Percentiles rank a stretch among this genome's conserved stretches.
phyloP scores from a whole-genome alignment of 2,113 vertebrate genomes.

The Podarcis raffonei region DNA sequence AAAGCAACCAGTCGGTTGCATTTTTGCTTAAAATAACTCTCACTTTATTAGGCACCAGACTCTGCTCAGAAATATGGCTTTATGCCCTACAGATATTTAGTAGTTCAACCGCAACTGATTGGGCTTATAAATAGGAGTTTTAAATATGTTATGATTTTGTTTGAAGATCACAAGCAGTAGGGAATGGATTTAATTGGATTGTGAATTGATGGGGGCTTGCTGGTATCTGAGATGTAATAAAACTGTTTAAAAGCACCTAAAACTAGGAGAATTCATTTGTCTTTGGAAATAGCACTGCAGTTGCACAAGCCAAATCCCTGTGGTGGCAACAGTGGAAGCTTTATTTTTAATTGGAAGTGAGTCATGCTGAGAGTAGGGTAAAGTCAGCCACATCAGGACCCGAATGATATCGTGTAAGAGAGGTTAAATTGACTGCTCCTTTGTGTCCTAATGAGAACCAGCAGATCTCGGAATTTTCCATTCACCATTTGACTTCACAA shows the following conservation, averaged over 20 bases:
- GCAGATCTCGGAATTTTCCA: background rate
- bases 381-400: background rate
- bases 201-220: constrained; percentile 54
- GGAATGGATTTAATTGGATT: constrained; percentile 62
- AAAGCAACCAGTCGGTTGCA: constrained; percentile 32
- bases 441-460: constrained; percentile 31
- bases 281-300: constrained; percentile 39
- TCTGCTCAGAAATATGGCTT: constrained; percentile 43
- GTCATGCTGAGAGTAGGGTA: constrained; percentile 41
- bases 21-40: constrained; percentile 60
- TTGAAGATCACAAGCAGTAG: constrained; percentile 46
- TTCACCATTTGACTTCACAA: constrained; percentile 3
- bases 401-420: background rate
- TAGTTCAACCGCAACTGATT: constrained; percentile 49
- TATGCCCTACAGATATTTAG: constrained; percentile 49
- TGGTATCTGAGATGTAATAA: constrained; percentile 48
- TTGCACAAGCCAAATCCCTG: constrained; percentile 39
- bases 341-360: constrained; percentile 56
- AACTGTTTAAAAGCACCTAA: constrained; percentile 64
- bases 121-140: constrained; percentile 58
- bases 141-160: constrained; percentile 60
- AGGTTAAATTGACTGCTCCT: constrained; percentile 34
- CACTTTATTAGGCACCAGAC: constrained; percentile 15
- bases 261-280: constrained; percentile 56
- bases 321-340: constrained; percentile 11